Conservation (phyloP, 1,140 invertebrate species). For the Stegodyphus dumicola region DNA sequence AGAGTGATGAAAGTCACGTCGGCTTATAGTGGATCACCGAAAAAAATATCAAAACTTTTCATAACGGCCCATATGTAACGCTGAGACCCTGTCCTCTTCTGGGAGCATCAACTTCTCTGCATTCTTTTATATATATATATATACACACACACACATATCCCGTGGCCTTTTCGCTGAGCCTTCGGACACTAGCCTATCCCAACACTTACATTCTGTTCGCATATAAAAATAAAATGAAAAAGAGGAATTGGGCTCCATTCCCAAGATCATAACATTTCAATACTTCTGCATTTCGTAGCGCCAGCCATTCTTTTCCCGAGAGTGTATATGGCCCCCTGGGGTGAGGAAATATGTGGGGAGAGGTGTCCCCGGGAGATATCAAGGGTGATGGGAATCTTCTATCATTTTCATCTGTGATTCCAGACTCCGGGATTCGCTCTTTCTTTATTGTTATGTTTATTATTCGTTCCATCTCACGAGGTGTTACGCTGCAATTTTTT, state of each 20-base stretch:
- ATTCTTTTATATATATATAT: too few relatives aligned
- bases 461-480: too few relatives aligned
- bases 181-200: neutral
- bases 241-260: conserved; percentile 21
- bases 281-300: conserved; percentile 36
- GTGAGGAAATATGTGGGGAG: neutral
- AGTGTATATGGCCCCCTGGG: conserved; percentile 1
- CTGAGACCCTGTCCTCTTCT: neutral
- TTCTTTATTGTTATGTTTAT: too few relatives aligned
- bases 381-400: conserved; percentile 36
- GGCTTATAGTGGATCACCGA: conserved; percentile 38
- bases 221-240: neutral
- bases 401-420: conserved; percentile 24
- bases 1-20: conserved; percentile 39
- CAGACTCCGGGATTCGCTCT: neutral
- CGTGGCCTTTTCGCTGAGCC: conserved; percentile 4
- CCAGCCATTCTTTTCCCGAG: conserved; percentile 23
- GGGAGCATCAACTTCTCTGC: neutral
- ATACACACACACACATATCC: neutral
- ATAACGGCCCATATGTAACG: neutral
- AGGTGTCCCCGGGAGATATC: conserved; percentile 7
- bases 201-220: neutral
- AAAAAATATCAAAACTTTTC: conserved; percentile 22
- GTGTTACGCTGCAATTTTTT: too few relatives aligned
- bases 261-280: conserved; percentile 60